Evolutionary conservation across 35 echinoderm and acorn worm genomes (phyloP).

Genomic region (Apostichopus californicus): DNA sequence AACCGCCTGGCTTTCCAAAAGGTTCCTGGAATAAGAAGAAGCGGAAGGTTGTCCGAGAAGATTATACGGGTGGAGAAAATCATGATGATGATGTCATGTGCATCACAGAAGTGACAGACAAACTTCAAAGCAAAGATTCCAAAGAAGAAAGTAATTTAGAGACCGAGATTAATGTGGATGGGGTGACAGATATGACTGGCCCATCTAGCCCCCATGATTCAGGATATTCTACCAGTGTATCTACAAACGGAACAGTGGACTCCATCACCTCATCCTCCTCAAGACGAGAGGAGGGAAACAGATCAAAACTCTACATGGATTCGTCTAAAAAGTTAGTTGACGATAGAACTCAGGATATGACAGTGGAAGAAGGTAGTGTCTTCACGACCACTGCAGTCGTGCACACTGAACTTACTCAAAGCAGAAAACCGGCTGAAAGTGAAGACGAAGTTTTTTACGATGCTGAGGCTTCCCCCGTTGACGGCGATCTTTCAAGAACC

Average conservation of each 20-base stretch:
- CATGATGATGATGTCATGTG: constrained; percentile 29
- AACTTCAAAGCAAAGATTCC: constrained; percentile 32
- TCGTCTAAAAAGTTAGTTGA: background rate
- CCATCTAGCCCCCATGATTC: constrained; percentile 45
- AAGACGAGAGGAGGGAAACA: background rate
- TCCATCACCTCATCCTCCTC: constrained; percentile 13
- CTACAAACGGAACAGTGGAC: constrained; percentile 33
- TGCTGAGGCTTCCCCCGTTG: constrained; percentile 22
- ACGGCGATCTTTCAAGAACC: constrained; percentile 7
- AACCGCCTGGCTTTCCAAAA: constrained; percentile 52
- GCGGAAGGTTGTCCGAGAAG: constrained; percentile 32
- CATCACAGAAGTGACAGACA: constrained; percentile 48
- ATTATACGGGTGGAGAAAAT: constrained; percentile 11
- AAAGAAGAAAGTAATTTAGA: constrained; percentile 1
- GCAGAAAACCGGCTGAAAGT: background rate
- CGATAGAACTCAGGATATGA: constrained; percentile 14
- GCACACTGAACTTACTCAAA: constrained; percentile 10
- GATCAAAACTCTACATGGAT: constrained; percentile 9
- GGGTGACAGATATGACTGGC: constrained; percentile 18
- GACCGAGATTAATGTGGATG: background rate
- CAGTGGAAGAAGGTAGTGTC: constrained; percentile 24
- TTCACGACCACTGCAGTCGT: constrained; percentile 38
- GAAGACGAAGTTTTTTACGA: constrained; percentile 48
- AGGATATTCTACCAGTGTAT: constrained; percentile 56
- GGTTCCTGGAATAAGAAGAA: constrained; percentile 44